Conservation (phyloP, 1,140 invertebrate genomes). For the Phortica variegata region DNA sequence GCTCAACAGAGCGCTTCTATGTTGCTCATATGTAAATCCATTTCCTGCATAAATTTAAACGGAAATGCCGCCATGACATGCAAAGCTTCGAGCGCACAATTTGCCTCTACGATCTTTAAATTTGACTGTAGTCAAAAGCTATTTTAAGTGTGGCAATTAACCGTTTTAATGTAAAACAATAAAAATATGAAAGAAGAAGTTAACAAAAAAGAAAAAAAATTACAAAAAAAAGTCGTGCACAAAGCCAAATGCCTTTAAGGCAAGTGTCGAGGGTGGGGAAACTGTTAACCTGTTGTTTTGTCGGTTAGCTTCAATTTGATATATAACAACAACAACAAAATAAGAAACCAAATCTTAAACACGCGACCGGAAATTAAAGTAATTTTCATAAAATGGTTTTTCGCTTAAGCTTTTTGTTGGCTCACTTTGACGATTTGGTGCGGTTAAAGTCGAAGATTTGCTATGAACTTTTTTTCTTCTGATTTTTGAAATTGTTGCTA, state of each 20-base stretch:
- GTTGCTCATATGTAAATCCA: conserved; percentile 52
- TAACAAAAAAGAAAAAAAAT: no score
- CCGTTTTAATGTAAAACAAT: no score
- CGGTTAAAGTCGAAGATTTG: no score
- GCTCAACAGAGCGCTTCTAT: conserved; percentile 21
- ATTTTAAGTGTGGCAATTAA: no score
- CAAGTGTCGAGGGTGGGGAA: no score
- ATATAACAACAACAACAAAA: conserved; percentile 27
- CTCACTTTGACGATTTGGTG: no score
- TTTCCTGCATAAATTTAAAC: conserved; percentile 28
- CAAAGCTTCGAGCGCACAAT: conserved; percentile 24
- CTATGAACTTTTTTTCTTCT: no score
- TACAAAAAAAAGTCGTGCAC: conserved; percentile 15
- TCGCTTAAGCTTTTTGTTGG: conserved; percentile 22
- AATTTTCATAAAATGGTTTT: conserved; percentile 41
- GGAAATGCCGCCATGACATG: conserved; percentile 43
- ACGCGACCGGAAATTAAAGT: conserved; percentile 52
- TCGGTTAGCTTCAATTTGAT: conserved; percentile 44
- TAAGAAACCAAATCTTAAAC: conserved; percentile 15
- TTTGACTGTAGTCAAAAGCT: no score
- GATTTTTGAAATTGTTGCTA: no score
- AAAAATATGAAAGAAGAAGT: no score
- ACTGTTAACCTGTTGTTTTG: no score
- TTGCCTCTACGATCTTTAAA: no score
- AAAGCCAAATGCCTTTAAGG: conserved; percentile 26